A percentile compares a stretch with the other conserved stretches of the same genome.
Conservation (phyloP, 2,797 vertebrate genomes). For the Phrynocephalus guinanensis region DNA sequence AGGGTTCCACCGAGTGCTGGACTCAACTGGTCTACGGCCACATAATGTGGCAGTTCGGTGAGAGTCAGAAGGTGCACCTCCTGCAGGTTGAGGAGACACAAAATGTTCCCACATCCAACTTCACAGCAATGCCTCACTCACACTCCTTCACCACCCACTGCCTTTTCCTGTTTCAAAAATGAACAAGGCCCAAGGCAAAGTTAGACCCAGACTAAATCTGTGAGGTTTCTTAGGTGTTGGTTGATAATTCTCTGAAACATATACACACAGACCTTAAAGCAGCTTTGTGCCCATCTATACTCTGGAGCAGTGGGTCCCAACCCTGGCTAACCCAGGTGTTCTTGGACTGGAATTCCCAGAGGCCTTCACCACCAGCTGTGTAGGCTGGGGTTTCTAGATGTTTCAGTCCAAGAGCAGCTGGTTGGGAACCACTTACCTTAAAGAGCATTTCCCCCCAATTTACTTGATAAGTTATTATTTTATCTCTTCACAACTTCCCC, state of each 20-base stretch:
- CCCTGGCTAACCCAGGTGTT: too few species aligned
- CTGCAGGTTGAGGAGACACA: slow-evolving; percentile 48
- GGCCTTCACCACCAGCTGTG: too few species aligned
- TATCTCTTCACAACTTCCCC: not conserved
- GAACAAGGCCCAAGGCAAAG: not conserved
- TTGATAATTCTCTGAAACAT: not conserved
- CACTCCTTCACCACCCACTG: not conserved
- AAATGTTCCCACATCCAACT: too few species aligned
- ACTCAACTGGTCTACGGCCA: slow-evolving; percentile 62
- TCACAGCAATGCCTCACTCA: not conserved
- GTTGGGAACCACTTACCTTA: too few species aligned
- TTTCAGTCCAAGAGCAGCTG: too few species aligned
- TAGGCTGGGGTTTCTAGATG: too few species aligned
- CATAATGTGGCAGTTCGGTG: slow-evolving; percentile 63
- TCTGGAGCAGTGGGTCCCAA: too few species aligned
- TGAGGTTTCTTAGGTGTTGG: not conserved
- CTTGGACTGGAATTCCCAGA: too few species aligned
- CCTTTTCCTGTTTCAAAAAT: not conserved
- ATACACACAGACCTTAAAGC: not conserved
- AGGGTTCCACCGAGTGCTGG: slow-evolving; percentile 61
- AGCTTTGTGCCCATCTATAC: too few species aligned
- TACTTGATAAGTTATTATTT: not conserved
- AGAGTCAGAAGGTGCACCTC: slow-evolving; percentile 57
- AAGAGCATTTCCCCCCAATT: too few species aligned
- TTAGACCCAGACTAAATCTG: not conserved